Evolutionary conservation across 2,797 vertebrate species (phyloP).

Genomic region (Malacoraja senta): DNA sequence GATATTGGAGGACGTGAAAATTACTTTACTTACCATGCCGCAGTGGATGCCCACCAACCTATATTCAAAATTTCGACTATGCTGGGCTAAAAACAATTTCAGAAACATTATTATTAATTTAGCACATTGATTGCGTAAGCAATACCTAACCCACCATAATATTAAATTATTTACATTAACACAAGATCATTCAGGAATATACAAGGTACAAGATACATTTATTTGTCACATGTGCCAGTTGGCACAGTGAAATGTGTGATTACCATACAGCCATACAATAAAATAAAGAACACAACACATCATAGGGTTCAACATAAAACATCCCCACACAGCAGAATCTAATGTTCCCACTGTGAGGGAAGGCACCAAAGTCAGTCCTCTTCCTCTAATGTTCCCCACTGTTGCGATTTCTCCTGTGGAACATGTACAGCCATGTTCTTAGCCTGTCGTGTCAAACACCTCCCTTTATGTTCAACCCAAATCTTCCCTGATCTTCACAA

Average conservation of each 20-base stretch:
- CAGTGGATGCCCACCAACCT: slow-evolving; percentile 92
- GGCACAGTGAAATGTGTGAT: too few species aligned
- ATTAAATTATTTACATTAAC: neutral
- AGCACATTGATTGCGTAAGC: neutral
- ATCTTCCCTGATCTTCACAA: neutral
- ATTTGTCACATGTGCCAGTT: too few species aligned
- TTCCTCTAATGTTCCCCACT: too few species aligned
- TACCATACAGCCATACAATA: too few species aligned
- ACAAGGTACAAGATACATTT: too few species aligned
- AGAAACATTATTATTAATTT: slow-evolving; percentile 18
- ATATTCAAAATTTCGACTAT: slow-evolving; percentile 84
- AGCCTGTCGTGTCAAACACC: neutral
- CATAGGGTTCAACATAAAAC: too few species aligned
- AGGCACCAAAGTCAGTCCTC: too few species aligned
- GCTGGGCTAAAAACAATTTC: slow-evolving; percentile 66
- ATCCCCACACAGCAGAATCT: too few species aligned
- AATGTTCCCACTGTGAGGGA: too few species aligned
- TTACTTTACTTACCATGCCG: slow-evolving; percentile 78
- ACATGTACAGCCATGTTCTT: neutral
- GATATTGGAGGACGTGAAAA: neutral
- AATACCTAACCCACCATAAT: neutral
- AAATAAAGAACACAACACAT: too few species aligned
- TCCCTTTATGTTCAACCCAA: neutral
- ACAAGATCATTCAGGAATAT: neutral
- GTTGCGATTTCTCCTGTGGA: neutral